These are phyloP conservation scores for Sebastes paucispinis DNA, from an alignment of 2,797 vertebrate species.

Conservation along the genomic window DNA sequence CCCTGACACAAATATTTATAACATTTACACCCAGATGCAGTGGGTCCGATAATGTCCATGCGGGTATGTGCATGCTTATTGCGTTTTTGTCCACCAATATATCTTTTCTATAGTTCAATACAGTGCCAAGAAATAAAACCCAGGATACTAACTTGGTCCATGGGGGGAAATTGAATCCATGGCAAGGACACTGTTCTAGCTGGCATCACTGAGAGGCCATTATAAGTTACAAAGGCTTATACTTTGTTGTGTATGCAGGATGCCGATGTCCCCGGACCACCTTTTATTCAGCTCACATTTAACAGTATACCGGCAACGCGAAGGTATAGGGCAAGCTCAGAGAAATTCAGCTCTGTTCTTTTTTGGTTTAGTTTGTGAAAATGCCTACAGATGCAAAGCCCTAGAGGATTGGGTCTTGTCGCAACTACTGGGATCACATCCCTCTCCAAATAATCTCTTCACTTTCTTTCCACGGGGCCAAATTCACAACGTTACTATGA, in stretches of 20 bases:
- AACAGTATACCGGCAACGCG: slow-evolving; percentile 21
- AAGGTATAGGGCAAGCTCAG: not conserved
- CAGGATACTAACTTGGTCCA: slow-evolving; percentile 45
- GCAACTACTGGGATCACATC: slow-evolving; percentile 42
- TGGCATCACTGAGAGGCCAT: slow-evolving; percentile 61
- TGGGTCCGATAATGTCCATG: slow-evolving; percentile 46
- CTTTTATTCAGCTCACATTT: slow-evolving; percentile 52
- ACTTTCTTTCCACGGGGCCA: slow-evolving; percentile 13
- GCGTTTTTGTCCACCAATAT: slow-evolving; percentile 52
- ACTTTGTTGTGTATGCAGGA: slow-evolving; percentile 55
- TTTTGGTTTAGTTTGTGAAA: slow-evolving; percentile 34
- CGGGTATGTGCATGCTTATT: slow-evolving; percentile 51
- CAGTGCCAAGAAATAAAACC: slow-evolving; percentile 48
- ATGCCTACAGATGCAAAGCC: slow-evolving; percentile 44
- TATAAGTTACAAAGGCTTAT: slow-evolving; percentile 52
- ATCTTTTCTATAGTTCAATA: slow-evolving; percentile 54
- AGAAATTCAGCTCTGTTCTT: slow-evolving; percentile 15
- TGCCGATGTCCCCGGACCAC: slow-evolving; percentile 46
- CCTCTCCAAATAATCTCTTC: not conserved
- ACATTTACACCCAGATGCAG: slow-evolving; percentile 45
- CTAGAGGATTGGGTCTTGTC: slow-evolving; percentile 35
- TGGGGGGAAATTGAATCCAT: slow-evolving; percentile 63
- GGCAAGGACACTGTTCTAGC: slow-evolving; percentile 54
- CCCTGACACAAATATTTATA: slow-evolving; percentile 61
- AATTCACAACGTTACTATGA: slow-evolving; percentile 16